Base-by-base conservation (phyloP, 1,140 invertebrate species). In the Ericerus pela region DNA sequence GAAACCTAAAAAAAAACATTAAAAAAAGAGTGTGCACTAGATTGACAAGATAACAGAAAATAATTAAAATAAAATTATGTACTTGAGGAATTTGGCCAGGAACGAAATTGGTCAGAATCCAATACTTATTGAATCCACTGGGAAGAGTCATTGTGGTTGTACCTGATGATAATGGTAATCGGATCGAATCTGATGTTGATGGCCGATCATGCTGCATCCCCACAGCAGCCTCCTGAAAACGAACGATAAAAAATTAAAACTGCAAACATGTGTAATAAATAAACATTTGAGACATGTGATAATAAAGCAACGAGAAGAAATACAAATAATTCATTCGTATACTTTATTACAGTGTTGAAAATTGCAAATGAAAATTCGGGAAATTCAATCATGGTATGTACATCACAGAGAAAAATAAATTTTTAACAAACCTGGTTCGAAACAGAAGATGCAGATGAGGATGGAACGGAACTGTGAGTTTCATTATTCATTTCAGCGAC, bases 61-160 rank as follows among this genome's bases (percentile, higher is more conserved):
- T 1, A 33, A 8, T n/a, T 10, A 43, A 56, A 2, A 6, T 10
- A 2, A 51, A 22, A 36, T 31, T 51, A 29, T 53, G 33, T 53
- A 79, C 76, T 70, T 79, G 77, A 30, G 76, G 75, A 63, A 79
- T 69, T 10, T 76, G 76, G 26, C 76, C 75, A 20, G 77, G 76
- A 33, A n/a, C n/a, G 62, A 79, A 74, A 70, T 79, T 79, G 53
- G 77, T 79, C 65, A 79, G 72, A 59, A 79, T 77, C 77, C 77
- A 79, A 63, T 79, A 79, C 65, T 79, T 79, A 29, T 77, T 76
- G 52, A 79, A 4, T 18, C 41, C 41, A 16, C 20, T 10, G 11
- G 4, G 10, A 18, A 47, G 20, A 16, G 37, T 18, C 37, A 41
- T 41, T 4, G 37, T 41, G 20, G 37, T 47, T 10, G 41, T 14